Evolutionary conservation across 2,797 vertebrate genomes (phyloP), one percentile per base, ranked within the genome.

Genomic region (Phalloptychus januarius): DNA sequence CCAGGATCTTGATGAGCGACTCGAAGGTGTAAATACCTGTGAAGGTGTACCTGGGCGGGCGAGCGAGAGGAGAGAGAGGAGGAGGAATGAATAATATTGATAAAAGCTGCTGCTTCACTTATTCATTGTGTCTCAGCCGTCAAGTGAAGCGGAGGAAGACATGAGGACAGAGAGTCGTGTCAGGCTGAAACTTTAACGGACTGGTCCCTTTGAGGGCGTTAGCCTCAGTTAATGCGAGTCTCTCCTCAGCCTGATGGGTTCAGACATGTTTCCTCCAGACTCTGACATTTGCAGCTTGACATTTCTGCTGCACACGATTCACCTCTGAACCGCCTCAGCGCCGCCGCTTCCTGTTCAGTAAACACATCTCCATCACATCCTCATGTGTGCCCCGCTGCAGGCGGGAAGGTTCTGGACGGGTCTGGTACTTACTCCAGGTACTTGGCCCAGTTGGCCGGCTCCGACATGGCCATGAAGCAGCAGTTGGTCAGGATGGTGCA

Each of bases 401-500:
- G 20, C 65, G 50, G 79, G 65, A 45, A 83, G 61, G n/a, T 20
- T 13, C 44, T 36, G 44, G 44, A 15, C 45, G 79, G 79, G 50
- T 61, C 12, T 16, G 28, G 89, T 97, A 99, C 98, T 99, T 91
- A 99, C 98, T 99, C 98, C 56, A 99, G 95, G 69, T 99, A 98
- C 87, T 99, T 99, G 94, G 97, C 97, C 98, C 98, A 99, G 69
- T 95, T 82, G 0, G 96, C 96, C 33, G 97, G 97, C 85, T 99
- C 98, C 0, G 96, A 97, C 95, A 98, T 97, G 92, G 98, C 97
- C 98, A 99, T 99, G 96, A 99, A 99, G 94, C 98, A 99, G 71
- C 98, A 99, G 95, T 99, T 99, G 95, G 98, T 99, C 92, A 99
- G 96, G 96, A 99, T 99, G 95, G 98, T 99, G 95, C 97, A 99